Conservation (phyloP, 2,797 vertebrate species). For the Hydrolagus colliei region DNA sequence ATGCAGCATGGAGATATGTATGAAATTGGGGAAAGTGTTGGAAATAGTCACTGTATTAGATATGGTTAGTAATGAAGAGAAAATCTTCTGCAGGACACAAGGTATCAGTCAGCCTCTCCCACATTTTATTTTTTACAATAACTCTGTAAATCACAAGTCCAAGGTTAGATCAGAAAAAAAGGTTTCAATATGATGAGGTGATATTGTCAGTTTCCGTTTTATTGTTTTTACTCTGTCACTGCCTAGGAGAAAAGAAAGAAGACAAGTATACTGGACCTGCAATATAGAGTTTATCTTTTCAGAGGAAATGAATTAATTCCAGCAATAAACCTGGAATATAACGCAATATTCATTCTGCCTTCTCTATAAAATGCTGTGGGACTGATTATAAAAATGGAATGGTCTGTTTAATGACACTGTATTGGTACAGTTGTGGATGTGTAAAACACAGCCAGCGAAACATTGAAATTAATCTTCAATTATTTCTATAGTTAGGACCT, state of each 20-base stretch:
- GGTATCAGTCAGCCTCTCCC: no score
- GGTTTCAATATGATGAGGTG: not conserved
- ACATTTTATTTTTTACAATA: not conserved
- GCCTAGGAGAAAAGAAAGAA: constrained; percentile 15
- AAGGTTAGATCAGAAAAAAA: not conserved
- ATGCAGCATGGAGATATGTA: not conserved
- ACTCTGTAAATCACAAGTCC: not conserved
- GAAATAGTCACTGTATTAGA: not conserved
- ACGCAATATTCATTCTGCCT: constrained; percentile 26
- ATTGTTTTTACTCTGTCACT: not conserved
- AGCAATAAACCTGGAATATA: constrained; percentile 28
- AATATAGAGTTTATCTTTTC: constrained; percentile 26
- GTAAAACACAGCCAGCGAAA: constrained; percentile 12
- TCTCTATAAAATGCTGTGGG: constrained; percentile 5
- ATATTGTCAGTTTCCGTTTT: not conserved
- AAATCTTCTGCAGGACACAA: not conserved
- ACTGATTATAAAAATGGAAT: constrained; percentile 17
- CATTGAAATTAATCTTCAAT: constrained; percentile 13
- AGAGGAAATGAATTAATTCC: constrained; percentile 18
- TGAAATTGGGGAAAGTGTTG: not conserved
- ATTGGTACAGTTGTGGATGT: not conserved
- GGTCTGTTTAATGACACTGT: constrained; percentile 18
- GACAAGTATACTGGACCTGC: not conserved
- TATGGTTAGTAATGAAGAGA: not conserved
- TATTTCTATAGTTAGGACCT: not conserved